Conservation (phyloP, 2,113 vertebrate species). For the Pavo muticus region DNA sequence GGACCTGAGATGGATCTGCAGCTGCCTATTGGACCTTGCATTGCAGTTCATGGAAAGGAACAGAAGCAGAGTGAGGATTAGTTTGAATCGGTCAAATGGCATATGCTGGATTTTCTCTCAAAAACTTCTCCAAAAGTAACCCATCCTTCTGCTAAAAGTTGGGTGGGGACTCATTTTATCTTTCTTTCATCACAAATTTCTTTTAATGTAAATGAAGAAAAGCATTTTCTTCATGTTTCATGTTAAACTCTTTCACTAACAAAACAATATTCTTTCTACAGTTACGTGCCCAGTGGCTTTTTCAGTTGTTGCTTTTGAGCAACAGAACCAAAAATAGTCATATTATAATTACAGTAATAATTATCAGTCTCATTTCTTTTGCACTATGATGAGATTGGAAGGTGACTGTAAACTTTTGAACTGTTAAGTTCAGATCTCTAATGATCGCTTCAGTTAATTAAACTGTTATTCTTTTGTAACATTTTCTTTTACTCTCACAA, state of each 20-base stretch:
- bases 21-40: slow-evolving; percentile 71
- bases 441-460: not conserved
- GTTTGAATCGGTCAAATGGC: slow-evolving; percentile 84
- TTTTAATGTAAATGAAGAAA: not conserved
- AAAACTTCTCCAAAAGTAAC: slow-evolving; percentile 36
- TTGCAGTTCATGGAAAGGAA: slow-evolving; percentile 71
- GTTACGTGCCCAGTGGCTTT: not conserved
- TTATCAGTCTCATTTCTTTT: not conserved
- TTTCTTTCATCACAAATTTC: slow-evolving; percentile 42
- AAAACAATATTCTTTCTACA: slow-evolving; percentile 9
- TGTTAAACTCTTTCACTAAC: not conserved
- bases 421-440: not conserved
- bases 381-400: not conserved
- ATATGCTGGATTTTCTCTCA: slow-evolving; percentile 75
- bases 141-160: slow-evolving; percentile 36
- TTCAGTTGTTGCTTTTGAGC: not conserved
- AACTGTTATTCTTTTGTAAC: not conserved
- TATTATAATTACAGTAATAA: not conserved
- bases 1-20: slow-evolving; percentile 77
- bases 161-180: slow-evolving; percentile 36
- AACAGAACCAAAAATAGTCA: not conserved
- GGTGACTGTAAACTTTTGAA: not conserved
- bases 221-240: slow-evolving; percentile 15
- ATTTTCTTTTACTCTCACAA: not conserved
- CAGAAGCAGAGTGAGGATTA: slow-evolving; percentile 72